Percentiles rank a stretch among this genome's conserved stretches.
phyloP scores from a whole-genome alignment of 2,888 invertebrate genomes.

The Corythucha ciliata region DNA sequence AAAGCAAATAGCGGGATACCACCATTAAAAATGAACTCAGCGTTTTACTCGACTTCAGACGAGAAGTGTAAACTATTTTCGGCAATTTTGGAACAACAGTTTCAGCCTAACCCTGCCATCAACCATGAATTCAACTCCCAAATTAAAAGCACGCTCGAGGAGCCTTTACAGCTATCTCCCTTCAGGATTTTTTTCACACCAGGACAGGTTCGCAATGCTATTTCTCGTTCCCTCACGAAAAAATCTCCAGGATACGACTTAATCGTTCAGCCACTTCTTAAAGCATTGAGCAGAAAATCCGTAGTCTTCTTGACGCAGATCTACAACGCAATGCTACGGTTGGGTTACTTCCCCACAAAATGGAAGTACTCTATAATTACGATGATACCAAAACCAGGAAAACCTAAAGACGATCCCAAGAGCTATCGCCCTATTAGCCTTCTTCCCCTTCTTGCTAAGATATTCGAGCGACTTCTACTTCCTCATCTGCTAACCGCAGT shows the following conservation, averaged over 20 bases:
- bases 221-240: slow-evolving; percentile 11
- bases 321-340: neutral
- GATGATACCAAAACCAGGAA: slow-evolving; percentile 6
- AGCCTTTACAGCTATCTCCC: slow-evolving; percentile 15
- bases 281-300: neutral
- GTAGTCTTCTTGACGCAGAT: neutral
- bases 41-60: neutral
- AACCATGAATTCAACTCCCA: too few species aligned
- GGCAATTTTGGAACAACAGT: slow-evolving; percentile 5
- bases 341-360: neutral
- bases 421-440: slow-evolving; percentile 2
- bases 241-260: slow-evolving; percentile 13
- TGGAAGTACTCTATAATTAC: neutral
- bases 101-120: too few species aligned
- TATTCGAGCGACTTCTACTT: slow-evolving; percentile 6
- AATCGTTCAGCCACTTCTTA: neutral
- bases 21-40: neutral
- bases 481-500: neutral
- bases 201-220: slow-evolving; percentile 15
- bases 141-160: too few species aligned
- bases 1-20: slow-evolving; percentile 7
- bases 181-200: slow-evolving; percentile 9
- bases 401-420: neutral
- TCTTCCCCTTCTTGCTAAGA: slow-evolving; percentile 6
- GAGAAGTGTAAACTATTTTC: slow-evolving; percentile 11